Evolutionary conservation across 2,888 invertebrate genomes (phyloP).

Genomic region (Fissipunctia ypsillon): DNA sequence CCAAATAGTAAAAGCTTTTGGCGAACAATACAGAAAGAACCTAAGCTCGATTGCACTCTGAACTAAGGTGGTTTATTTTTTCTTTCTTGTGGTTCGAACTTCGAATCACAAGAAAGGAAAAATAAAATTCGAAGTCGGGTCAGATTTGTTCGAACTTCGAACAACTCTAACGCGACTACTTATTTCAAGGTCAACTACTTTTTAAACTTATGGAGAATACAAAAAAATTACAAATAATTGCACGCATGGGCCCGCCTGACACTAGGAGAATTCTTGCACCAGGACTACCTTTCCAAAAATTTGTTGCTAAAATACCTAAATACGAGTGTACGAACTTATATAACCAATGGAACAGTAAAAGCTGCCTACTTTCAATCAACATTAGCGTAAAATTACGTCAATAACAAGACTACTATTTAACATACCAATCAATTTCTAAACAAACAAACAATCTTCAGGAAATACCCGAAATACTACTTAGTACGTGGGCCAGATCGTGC

Average conservation of each 20-base stretch:
- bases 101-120: too few species aligned
- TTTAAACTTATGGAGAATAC: not conserved
- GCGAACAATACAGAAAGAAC: not conserved
- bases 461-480: not conserved
- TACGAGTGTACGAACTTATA: too few species aligned
- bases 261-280: too few species aligned
- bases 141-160: too few species aligned
- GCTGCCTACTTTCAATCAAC: too few species aligned
- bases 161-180: not conserved
- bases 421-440: constrained; percentile 31
- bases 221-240: not conserved
- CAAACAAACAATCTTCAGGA: constrained; percentile 38
- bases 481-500: constrained; percentile 8
- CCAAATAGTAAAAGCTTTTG: constrained; percentile 12
- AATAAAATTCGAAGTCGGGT: too few species aligned
- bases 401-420: constrained; percentile 19
- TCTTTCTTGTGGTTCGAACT: not conserved
- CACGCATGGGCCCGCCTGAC: not conserved
- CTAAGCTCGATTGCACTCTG: not conserved
- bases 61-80: not conserved
- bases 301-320: too few species aligned
- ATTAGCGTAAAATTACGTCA: not conserved
- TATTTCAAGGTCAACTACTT: not conserved
- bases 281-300: not conserved
- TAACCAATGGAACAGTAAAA: too few species aligned